phyloP scores from a whole-genome alignment of 2,113 vertebrate species.

The Morone chrysops region DNA sequence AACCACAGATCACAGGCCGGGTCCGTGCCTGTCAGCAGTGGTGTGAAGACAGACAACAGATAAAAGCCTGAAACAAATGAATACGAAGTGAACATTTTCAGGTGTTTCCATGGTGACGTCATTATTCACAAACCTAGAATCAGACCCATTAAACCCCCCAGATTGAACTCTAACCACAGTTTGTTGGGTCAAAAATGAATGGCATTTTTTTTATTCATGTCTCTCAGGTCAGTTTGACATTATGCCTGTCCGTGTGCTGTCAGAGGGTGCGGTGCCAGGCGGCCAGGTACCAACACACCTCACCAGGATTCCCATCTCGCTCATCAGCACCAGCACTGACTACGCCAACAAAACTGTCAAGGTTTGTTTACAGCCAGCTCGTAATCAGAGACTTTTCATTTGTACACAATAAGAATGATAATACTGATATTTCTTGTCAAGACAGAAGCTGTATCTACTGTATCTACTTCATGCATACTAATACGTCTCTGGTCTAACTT shows the following conservation, averaged over 20 bases:
- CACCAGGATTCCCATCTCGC: conserved; percentile 61
- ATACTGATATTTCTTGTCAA: background rate
- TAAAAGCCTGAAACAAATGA: conserved; percentile 5
- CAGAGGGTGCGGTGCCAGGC: conserved; percentile 43
- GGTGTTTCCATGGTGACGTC: background rate
- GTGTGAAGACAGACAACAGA: background rate
- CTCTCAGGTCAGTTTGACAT: conserved; percentile 34
- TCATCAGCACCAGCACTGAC: conserved; percentile 62
- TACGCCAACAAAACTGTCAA: conserved; percentile 66
- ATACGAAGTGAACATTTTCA: background rate
- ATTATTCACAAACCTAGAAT: background rate
- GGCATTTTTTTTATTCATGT: background rate
- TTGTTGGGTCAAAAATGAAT: background rate
- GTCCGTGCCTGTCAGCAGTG: conserved; percentile 38
- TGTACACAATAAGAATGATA: background rate
- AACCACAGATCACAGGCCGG: conserved; percentile 31
- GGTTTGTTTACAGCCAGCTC: conserved; percentile 63
- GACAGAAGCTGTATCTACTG: background rate
- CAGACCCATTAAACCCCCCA: background rate
- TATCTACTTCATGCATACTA: no score
- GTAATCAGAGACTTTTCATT: background rate
- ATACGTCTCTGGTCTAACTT: no score
- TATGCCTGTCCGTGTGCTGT: conserved; percentile 75
- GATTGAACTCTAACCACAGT: background rate
- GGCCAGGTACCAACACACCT: conserved; percentile 65